Conservation (phyloP, 2,888 invertebrate species). For the Schizaphis graminum region DNA sequence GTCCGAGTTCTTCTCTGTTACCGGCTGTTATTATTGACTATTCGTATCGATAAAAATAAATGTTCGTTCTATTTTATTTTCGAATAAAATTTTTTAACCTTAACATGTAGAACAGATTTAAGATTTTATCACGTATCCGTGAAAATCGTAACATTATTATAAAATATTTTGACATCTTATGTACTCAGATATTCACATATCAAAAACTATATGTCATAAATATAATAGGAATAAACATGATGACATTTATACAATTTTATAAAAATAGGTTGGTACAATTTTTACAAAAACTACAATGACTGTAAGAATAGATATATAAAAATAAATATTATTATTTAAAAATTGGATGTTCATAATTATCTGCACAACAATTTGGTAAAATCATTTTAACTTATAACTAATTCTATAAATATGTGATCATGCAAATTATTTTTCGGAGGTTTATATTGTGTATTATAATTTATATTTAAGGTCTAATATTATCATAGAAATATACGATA, state of each 20-base stretch:
- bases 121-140: neutral
- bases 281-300: neutral
- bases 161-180: neutral
- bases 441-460: neutral
- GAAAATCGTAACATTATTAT: neutral
- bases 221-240: neutral
- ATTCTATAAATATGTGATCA: neutral
- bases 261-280: neutral
- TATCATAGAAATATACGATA: neutral
- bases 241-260: neutral
- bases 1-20: neutral
- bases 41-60: neutral
- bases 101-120: neutral
- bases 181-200: neutral
- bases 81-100: neutral
- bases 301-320: neutral
- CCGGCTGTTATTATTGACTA: neutral
- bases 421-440: neutral
- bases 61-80: neutral
- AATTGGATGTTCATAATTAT: neutral
- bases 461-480: neutral
- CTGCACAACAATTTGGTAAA: neutral
- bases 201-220: neutral
- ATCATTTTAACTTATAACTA: neutral
- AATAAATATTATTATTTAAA: neutral